Evolutionary conservation across 2,888 invertebrate species (phyloP), one percentile per base, ranked within the genome.

Genomic region (Cephus runcator): DNA sequence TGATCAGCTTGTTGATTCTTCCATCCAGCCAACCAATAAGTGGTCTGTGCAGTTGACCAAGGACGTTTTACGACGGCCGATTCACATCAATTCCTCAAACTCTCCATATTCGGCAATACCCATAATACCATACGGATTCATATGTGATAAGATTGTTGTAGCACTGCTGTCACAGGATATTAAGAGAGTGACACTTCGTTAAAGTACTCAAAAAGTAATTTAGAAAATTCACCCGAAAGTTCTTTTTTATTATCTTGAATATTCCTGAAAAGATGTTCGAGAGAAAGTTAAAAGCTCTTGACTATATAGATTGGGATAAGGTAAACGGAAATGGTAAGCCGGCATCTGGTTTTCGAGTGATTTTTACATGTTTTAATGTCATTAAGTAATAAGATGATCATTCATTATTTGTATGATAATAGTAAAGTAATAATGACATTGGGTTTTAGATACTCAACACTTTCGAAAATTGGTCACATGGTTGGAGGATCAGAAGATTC

Each of bases 401-500:
- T 75, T 15, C 15, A 36, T 75, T n/a, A 77, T 73, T 56, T n/a
- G 34, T 69, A 33, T 30, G 15, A 56, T 11, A 12, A 69, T 12
- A 31, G 12, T 74, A 23, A 23, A n/a, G 40, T 69, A 34, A 34
- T 33, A 69, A 73, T 68, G 34, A n/a, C 71, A 75, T 34, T 68
- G 15, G 40, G 12, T 40, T 40, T 40, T 40, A 40, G 98, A 98
- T 92, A 94, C 95, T 84, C 94, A 94, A 81, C 95, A 96, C 87
- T 96, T 97, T 88, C 94, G 96, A 75, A 96, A 95, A 87, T 93
- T 97, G 34, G 93, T 98, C 34, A 92, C 96, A 1, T 99, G 98
- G 99, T 90, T 99, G 77, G 99, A 99, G 92, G 97, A 98, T 89
- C 97, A 98, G 90, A 97, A 97, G 92, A 97, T 99, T 83, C 94